Evolutionary conservation across 2,113 vertebrate genomes (phyloP).

Genomic region (Dicrurus megarhynchus): DNA sequence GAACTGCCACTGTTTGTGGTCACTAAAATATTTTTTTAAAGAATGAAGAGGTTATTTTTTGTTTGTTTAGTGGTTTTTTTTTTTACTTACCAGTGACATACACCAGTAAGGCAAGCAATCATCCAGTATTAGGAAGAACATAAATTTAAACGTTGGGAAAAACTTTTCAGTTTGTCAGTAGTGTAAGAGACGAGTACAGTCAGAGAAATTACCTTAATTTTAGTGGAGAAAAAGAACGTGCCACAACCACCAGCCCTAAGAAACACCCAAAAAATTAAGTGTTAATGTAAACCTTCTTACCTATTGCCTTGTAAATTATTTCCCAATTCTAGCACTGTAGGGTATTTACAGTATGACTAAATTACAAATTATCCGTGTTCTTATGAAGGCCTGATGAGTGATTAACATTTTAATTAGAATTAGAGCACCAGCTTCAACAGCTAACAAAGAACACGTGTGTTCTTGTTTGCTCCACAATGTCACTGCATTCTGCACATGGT

Average conservation of each 20-base stretch:
- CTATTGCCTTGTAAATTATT: not conserved
- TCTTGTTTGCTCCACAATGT: not conserved
- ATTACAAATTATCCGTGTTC: not conserved
- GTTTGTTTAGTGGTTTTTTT: not conserved
- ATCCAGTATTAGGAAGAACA: not conserved
- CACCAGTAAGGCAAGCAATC: not conserved
- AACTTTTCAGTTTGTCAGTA: not conserved
- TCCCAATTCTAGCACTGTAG: not conserved
- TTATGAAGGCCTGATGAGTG: not conserved
- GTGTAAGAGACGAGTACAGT: not conserved
- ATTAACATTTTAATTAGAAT: not conserved
- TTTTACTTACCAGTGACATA: not conserved
- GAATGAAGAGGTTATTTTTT: not conserved
- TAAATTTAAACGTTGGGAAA: not conserved
- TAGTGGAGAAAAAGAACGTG: not conserved
- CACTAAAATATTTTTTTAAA: not conserved
- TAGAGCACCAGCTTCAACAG: not conserved
- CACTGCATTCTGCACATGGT: not conserved
- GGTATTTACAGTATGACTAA: not conserved
- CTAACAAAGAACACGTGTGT: rapidly evolving
- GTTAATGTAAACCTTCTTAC: not conserved
- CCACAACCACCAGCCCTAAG: not conserved
- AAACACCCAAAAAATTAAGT: not conserved
- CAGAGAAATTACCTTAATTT: not conserved
- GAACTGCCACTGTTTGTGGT: not conserved